Evolutionary conservation across 2,113 vertebrate species (phyloP).

Genomic region (Xiphias gladius): DNA sequence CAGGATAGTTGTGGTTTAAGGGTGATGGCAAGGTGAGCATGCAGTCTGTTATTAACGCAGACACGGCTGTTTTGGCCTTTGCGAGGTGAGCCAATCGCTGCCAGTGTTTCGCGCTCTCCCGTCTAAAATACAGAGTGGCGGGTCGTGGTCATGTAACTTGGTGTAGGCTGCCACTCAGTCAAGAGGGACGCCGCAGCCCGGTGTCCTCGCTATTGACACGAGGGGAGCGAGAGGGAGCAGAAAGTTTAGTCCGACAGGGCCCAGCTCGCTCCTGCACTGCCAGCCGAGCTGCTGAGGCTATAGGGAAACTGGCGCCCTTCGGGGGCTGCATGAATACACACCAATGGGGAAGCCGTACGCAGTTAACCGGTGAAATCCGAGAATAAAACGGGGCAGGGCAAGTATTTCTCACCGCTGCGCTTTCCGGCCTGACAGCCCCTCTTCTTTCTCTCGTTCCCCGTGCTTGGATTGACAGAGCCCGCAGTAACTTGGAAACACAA

Average conservation of each 20-base stretch:
- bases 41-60: slow-evolving; percentile 29
- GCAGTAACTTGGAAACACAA: slow-evolving; percentile 50
- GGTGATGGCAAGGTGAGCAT: slow-evolving; percentile 15
- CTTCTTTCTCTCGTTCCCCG: slow-evolving; percentile 36
- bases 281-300: slow-evolving; percentile 60
- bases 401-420: slow-evolving; percentile 78
- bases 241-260: slow-evolving; percentile 55
- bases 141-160: slow-evolving; percentile 38
- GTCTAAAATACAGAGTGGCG: neutral
- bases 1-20: slow-evolving; percentile 22
- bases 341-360: slow-evolving; percentile 96
- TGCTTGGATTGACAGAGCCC: slow-evolving; percentile 58
- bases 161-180: slow-evolving; percentile 41
- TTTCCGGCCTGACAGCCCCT: slow-evolving; percentile 69
- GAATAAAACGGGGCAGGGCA: slow-evolving; percentile 84
- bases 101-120: slow-evolving; percentile 19
- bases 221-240: slow-evolving; percentile 44
- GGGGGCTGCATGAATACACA: slow-evolving; percentile 96
- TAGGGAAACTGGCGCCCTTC: slow-evolving; percentile 86
- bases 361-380: slow-evolving; percentile 95
- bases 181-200: slow-evolving; percentile 57
- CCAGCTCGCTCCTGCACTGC: slow-evolving; percentile 66
- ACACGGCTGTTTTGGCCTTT: slow-evolving; percentile 40
- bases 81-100: slow-evolving; percentile 22
- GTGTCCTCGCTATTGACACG: slow-evolving; percentile 64